These are phyloP conservation scores for Bombycilla garrulus DNA, from an alignment of 2,113 vertebrate genomes.

Conservation along the genomic window DNA sequence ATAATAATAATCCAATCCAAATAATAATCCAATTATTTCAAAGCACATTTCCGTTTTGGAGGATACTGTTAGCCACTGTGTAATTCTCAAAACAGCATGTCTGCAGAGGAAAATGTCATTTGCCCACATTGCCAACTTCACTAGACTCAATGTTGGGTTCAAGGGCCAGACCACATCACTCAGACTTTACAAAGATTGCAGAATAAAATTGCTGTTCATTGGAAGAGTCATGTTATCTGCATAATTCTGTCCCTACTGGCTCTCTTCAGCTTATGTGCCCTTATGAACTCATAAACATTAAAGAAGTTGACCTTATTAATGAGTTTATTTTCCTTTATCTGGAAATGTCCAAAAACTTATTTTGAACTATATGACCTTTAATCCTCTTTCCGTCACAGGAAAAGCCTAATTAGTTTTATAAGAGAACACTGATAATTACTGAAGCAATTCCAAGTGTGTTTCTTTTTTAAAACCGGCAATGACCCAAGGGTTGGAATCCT, in stretches of 20 bases:
- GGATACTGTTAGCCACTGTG: background rate
- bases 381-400: constrained; percentile 51
- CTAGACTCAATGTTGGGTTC: background rate
- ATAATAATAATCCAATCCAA: no score
- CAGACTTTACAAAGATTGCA: background rate
- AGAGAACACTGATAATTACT: constrained; percentile 36
- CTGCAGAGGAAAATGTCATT: background rate
- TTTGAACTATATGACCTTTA: constrained; percentile 46
- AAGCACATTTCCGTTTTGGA: background rate
- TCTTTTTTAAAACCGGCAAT: constrained; percentile 11
- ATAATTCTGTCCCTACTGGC: background rate
- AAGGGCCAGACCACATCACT: background rate
- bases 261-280: background rate
- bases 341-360: background rate
- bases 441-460: constrained; percentile 15
- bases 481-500: constrained; percentile 17
- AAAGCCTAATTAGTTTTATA: constrained; percentile 59
- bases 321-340: constrained; percentile 31
- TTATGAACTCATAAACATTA: background rate
- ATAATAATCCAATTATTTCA: background rate
- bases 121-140: background rate
- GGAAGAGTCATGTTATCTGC: background rate
- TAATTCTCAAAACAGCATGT: background rate
- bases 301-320: constrained; percentile 7
- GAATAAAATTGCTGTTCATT: background rate